Evolutionary conservation across 2,797 vertebrate species (phyloP), one percentile per base, ranked within the genome.

Genomic region (Oreochromis grahami): DNA sequence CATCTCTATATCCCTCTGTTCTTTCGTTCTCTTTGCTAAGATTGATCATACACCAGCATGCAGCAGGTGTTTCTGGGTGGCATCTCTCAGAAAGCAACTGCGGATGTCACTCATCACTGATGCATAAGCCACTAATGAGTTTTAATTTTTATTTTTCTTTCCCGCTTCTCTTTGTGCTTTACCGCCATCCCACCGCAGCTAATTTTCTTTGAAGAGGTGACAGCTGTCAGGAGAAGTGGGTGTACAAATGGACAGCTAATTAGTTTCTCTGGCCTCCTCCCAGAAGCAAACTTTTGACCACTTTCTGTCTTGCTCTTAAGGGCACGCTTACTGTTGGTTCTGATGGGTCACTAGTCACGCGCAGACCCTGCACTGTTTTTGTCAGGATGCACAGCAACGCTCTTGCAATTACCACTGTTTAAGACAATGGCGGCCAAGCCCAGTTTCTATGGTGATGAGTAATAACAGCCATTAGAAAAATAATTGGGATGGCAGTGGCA

Each of bases 401-500:
- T 84, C 82, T 87, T 93, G 92, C 92, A 94, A 94, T 96, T 94
- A 89, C 79, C 81, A 76, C 89, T 77, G 76, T 86, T 88, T 92
- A 91, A 95, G 94, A 96, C 94, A 96, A 96, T 93, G 91, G 92
- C 36, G 17, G 86, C 76, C 81, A 41, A 29, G 93, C 89, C 81
- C 36, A 74, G 94, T 93, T 93, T 93, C 94, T 92, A 93, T 79
- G 81, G 93, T 88, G 93, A 94, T 96, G 95, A 95, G 91, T 96
- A 96, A 97, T 97, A 96, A 95, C 92, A 94, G 94, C 94, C 91
- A 96, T 96, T 96, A 96, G 91, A 93, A 94, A 94, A 95, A 95
- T 96, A 96, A 96, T 96, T 95, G 92, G 89, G 89, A 94, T 88
- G 91, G 89, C 58, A 38, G 90, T 93, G 93, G 90, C 91, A 92